phyloP scores from a whole-genome alignment of 2,888 invertebrate species.

The Tenthredo livida region DNA sequence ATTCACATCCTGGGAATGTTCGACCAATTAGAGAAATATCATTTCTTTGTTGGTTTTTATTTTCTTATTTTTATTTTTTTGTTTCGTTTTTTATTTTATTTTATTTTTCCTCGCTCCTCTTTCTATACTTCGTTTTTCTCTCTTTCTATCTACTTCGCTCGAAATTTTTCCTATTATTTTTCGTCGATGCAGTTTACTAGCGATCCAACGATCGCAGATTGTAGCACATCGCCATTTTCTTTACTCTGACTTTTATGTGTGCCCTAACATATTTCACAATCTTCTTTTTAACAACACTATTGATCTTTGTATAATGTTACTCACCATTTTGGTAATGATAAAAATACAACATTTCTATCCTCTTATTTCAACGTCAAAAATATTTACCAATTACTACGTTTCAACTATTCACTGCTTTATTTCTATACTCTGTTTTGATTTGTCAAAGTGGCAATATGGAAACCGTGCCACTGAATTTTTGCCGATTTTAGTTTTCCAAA shows the following conservation, averaged over 20 bases:
- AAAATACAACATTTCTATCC: conserved; percentile 42
- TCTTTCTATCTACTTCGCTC: not conserved
- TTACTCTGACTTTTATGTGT: not conserved
- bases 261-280: conserved; percentile 27
- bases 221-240: conserved; percentile 48
- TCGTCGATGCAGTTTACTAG: conserved; percentile 32
- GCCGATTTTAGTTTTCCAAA: not conserved
- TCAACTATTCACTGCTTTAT: conserved; percentile 41
- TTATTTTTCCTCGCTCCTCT: no score
- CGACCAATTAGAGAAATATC: conserved; percentile 33
- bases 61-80: not conserved
- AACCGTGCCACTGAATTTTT: not conserved
- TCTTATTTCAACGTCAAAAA: conserved; percentile 45
- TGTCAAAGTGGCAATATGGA: conserved; percentile 53
- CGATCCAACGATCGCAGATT: conserved; percentile 46
- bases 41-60: conserved; percentile 8
- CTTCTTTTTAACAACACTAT: not conserved
- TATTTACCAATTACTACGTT: conserved; percentile 43
- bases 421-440: conserved; percentile 45
- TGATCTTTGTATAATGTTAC: conserved; percentile 19
- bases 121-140: not conserved
- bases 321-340: conserved; percentile 45
- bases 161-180: conserved; percentile 26
- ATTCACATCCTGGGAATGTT: conserved; percentile 42
- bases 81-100: no score